Conservation (phyloP, 2,888 invertebrate species). For the Protonemura montana region DNA sequence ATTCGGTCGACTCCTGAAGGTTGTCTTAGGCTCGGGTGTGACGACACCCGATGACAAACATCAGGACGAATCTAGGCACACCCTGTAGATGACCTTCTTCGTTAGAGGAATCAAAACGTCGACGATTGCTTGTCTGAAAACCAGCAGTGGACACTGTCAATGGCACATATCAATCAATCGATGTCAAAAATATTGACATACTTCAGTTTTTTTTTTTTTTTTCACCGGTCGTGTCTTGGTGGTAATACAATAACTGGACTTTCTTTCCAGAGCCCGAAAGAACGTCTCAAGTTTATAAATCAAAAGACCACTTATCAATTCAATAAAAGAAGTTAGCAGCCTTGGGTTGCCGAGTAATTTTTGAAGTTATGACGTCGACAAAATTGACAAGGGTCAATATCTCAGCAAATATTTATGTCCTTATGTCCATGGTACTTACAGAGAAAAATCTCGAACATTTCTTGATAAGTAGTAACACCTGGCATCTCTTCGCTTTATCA, state of each 20-base stretch:
- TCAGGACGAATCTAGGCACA: slow-evolving; percentile 8
- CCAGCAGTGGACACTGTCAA: background rate
- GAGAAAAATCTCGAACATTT: background rate
- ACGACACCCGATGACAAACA: background rate
- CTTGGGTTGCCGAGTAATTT: background rate
- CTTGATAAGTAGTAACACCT: background rate
- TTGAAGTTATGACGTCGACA: background rate
- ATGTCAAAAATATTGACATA: background rate
- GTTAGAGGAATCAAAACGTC: background rate
- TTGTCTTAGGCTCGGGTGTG: slow-evolving; percentile 19
- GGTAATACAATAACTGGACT: slow-evolving; percentile 12
- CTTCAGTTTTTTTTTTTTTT: background rate
- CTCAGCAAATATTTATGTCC: background rate
- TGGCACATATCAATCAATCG: background rate
- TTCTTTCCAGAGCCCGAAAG: background rate
- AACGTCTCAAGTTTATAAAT: background rate
- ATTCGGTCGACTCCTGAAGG: background rate
- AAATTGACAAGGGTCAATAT: background rate
- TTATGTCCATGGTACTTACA: background rate
- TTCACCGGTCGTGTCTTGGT: background rate
- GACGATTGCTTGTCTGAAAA: background rate
- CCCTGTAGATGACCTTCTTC: slow-evolving; percentile 30
- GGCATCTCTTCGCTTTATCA: background rate
- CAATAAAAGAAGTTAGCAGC: background rate
- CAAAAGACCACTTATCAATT: background rate